Evolutionary conservation across 2,888 invertebrate genomes (phyloP).

Genomic region (Agrotis clavis): DNA sequence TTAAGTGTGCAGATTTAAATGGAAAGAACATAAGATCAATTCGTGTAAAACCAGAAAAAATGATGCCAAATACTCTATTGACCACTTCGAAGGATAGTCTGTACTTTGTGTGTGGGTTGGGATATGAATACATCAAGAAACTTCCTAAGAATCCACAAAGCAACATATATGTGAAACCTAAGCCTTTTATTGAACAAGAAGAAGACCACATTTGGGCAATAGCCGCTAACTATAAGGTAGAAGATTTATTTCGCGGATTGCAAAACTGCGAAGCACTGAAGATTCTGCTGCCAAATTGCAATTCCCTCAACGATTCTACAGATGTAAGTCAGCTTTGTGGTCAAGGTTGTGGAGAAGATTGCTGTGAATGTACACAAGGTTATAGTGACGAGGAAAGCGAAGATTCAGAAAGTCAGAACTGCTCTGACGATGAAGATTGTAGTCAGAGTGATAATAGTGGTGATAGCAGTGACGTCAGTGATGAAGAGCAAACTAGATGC

Average conservation of each 20-base stretch:
- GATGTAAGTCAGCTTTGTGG: conserved; percentile 6
- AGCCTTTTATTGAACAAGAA: neutral
- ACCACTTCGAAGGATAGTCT: conserved; percentile 8
- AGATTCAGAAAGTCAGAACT: conserved; percentile 1
- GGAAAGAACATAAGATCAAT: neutral
- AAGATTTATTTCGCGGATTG: neutral
- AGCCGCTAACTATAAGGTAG: neutral
- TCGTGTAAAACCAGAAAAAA: neutral
- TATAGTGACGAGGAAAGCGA: conserved; percentile 1
- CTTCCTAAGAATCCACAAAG: neutral
- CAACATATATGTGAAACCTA: neutral
- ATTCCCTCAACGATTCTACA: neutral
- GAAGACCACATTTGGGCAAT: conserved; percentile 1
- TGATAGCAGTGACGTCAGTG: neutral
- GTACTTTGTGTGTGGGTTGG: neutral
- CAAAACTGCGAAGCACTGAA: neutral
- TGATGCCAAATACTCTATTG: neutral
- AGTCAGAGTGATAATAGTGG: neutral
- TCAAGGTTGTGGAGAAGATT: neutral
- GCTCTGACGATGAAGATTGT: neutral
- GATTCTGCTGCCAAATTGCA: neutral
- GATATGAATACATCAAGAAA: neutral
- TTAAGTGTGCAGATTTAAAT: conserved; percentile 1
- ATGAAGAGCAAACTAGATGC: conserved; percentile 2
- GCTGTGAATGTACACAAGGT: conserved; percentile 6